phyloP scores from a whole-genome alignment of 2,888 invertebrate genomes.

The Aproaerema taeniolella region DNA sequence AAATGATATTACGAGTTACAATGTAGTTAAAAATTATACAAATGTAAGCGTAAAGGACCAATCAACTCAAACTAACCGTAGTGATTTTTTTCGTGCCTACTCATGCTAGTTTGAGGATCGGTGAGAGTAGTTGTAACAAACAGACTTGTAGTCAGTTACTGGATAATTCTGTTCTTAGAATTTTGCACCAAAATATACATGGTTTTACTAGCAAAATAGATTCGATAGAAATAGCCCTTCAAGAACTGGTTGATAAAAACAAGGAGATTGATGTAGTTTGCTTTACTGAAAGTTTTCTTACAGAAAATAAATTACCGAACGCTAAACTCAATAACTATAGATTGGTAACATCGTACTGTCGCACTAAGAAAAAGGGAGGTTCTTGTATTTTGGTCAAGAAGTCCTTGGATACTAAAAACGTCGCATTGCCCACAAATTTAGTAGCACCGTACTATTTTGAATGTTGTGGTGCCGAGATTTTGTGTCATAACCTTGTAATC shows the following conservation, averaged over 20 bases:
- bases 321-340: not conserved
- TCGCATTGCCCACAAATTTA: not conserved
- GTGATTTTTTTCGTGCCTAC: no score
- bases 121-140: no score
- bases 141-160: no score
- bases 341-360: not conserved
- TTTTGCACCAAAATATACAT: not conserved
- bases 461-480: not conserved
- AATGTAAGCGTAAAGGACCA: no score
- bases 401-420: not conserved
- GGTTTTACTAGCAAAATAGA: not conserved
- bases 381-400: not conserved
- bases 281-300: not conserved
- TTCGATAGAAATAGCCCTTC: not conserved
- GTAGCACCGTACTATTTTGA: not conserved
- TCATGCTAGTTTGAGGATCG: no score
- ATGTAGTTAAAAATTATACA: no score
- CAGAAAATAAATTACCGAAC: not conserved
- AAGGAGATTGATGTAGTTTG: not conserved
- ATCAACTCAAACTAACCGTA: no score
- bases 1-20: no score
- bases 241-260: not conserved
- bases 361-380: not conserved
- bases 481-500: not conserved
- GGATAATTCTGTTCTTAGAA: no score